Conservation (phyloP, 2,113 vertebrate species). For the Clinocottus analis region DNA sequence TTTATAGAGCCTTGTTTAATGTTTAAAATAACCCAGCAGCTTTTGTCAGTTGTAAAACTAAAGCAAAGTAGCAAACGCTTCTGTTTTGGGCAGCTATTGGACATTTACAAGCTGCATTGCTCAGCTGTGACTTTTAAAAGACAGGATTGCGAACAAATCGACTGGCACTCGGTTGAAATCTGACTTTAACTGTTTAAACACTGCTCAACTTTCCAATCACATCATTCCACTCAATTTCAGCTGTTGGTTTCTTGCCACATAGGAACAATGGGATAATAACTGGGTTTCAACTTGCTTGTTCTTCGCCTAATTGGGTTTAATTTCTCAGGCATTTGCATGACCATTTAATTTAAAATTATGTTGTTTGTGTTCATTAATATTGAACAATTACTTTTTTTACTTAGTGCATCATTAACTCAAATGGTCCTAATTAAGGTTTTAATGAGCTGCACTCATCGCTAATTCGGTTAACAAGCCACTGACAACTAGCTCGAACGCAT, state of each 20-base stretch:
- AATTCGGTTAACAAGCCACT: conserved; percentile 24
- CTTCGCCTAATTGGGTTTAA: conserved; percentile 8
- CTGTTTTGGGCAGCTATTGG: background rate
- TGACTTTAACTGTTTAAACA: background rate
- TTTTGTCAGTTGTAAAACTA: background rate
- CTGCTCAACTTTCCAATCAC: background rate
- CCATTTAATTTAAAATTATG: conserved; percentile 5
- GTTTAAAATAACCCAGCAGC: background rate
- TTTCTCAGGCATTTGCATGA: background rate
- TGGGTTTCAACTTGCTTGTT: background rate
- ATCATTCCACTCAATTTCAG: background rate
- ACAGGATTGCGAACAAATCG: background rate
- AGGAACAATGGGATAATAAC: conserved; percentile 19
- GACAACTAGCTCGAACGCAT: conserved; percentile 43
- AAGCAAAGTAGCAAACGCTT: background rate
- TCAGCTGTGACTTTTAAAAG: background rate
- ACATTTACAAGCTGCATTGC: background rate
- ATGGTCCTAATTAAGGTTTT: conserved; percentile 52
- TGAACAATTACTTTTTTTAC: conserved; percentile 17
- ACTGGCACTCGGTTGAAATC: background rate
- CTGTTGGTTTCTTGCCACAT: background rate
- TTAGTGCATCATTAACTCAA: conserved; percentile 22
- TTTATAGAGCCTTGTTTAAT: background rate
- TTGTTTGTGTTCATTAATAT: conserved; percentile 23
- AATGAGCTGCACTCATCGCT: conserved; percentile 56